Evolutionary conservation across 2,797 vertebrate genomes (phyloP), one percentile per base, ranked within the genome.

Genomic region (Centropyge bicolor): DNA sequence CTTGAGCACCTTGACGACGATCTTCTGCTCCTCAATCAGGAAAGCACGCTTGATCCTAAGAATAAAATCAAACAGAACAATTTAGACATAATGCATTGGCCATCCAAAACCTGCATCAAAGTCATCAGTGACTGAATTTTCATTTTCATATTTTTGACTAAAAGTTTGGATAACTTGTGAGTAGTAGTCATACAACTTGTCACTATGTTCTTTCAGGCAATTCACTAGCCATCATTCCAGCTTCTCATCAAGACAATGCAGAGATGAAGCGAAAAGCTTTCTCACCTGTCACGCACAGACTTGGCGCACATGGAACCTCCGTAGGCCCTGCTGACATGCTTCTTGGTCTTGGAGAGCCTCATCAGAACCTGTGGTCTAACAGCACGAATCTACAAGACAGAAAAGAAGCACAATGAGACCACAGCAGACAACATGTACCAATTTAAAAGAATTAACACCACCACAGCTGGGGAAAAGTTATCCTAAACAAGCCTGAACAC

Each of bases 11-110:
- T 99, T 99, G 87, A 99, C 97, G 4, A 99, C 98, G 0, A 99
- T 99, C 95, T 99, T 99, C 97, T 99, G 98, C 93, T 99, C 98
- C 91, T 99, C 98, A 76, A 99, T 99, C 81, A 99, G 96, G 93
- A 99, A 99, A 93, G 98, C 98, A 77, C 98, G 95, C 93, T 99
- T 99, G 95, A 99, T 99, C 94, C 98, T 99, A 86, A 13, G 71
- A 73, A 90, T 27, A 41, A 85, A 86, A 14, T 73, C 5, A 69
- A 43, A 49, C 20, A 0, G 54, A 1, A 64, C 9, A 55, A 13
- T 49, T 66, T 31, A 74, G 20, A 45, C 5, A 1, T 9, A 22
- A 13, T 13, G 3, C 3, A 13, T 36, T 0, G 55, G 7, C 4
- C 22, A 51, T 31, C 52, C 0, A 51, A 59, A 78, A 80, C 3